Percentiles rank a stretch among this genome's conserved stretches.
phyloP scores from a whole-genome alignment of 2,888 invertebrate genomes.

The Hydropsyche betteni region DNA sequence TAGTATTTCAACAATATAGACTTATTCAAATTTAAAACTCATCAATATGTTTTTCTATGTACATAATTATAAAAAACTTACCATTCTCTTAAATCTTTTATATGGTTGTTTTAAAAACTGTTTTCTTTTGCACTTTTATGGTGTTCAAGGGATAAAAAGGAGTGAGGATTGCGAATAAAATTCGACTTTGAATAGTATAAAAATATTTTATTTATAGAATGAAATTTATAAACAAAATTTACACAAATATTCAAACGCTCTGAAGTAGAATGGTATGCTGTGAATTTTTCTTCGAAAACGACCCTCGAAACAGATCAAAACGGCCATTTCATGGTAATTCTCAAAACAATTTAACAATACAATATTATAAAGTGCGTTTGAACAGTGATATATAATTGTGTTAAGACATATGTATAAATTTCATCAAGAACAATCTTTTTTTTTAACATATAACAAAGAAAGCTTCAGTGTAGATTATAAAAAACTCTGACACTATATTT shows the following conservation, averaged over 20 bases:
- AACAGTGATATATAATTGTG: slow-evolving; percentile 29
- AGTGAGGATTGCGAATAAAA: not conserved
- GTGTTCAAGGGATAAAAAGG: not conserved
- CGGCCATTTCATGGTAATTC: not conserved
- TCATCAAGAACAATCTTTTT: slow-evolving; percentile 12
- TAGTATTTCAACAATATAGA: no score
- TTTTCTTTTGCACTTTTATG: no score
- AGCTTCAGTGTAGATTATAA: slow-evolving; percentile 21
- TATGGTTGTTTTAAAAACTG: no score
- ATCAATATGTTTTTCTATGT: no score
- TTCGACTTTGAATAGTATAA: slow-evolving; percentile 36
- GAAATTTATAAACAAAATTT: slow-evolving; percentile 39
- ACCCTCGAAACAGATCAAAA: not conserved
- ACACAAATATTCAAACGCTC: slow-evolving; percentile 26
- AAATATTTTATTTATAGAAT: slow-evolving; percentile 41
- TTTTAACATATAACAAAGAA: slow-evolving; percentile 22
- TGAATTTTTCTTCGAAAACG: not conserved
- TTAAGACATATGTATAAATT: slow-evolving; percentile 33
- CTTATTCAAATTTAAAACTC: no score
- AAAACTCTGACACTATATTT: slow-evolving; percentile 1
- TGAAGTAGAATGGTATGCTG: not conserved
- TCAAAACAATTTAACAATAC: slow-evolving; percentile 16
- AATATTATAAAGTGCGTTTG: not conserved
- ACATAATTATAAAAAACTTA: no score
- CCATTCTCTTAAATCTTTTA: no score